phyloP scores from a whole-genome alignment of 2,888 invertebrate genomes.

The Linnaemya tessellans region DNA sequence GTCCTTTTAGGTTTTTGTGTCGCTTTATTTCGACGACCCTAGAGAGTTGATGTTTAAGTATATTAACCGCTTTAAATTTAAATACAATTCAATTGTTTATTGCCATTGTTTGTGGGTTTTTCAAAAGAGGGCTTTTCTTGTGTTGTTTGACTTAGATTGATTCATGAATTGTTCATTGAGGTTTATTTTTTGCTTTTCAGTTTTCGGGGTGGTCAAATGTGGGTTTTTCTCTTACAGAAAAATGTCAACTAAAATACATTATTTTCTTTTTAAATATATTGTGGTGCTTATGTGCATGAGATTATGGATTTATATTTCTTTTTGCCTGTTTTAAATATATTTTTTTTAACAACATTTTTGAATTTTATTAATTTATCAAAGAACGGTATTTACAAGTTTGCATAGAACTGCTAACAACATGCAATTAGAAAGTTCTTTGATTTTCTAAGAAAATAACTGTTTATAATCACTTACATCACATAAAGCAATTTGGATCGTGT shows the following conservation, averaged over 20 bases:
- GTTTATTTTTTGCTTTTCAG: not conserved
- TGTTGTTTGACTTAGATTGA: conserved; percentile 49
- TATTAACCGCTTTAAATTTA: conserved; percentile 73
- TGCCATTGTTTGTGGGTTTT: conserved; percentile 43
- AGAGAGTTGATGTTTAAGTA: conserved; percentile 62
- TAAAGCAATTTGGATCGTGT: too few relatives aligned
- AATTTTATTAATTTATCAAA: too few relatives aligned
- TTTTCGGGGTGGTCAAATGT: conserved; percentile 59
- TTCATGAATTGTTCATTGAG: conserved; percentile 65
- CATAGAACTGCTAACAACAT: too few relatives aligned
- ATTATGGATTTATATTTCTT: too few relatives aligned
- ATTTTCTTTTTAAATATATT: not conserved
- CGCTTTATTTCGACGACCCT: conserved; percentile 40
- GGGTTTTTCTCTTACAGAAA: not conserved
- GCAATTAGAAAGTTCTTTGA: too few relatives aligned
- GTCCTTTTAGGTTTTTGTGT: conserved; percentile 29
- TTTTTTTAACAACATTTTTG: not conserved
- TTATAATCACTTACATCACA: too few relatives aligned
- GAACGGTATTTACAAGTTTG: too few relatives aligned
- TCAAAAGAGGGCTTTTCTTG: conserved; percentile 10
- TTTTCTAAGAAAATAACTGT: too few relatives aligned
- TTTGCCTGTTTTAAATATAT: not conserved
- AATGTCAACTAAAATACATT: not conserved
- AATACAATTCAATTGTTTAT: conserved; percentile 81
- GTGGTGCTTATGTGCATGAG: not conserved